Evolutionary conservation across 2,113 vertebrate species (phyloP), one percentile per base, ranked within the genome.

Genomic region (Entelurus aequoreus): DNA sequence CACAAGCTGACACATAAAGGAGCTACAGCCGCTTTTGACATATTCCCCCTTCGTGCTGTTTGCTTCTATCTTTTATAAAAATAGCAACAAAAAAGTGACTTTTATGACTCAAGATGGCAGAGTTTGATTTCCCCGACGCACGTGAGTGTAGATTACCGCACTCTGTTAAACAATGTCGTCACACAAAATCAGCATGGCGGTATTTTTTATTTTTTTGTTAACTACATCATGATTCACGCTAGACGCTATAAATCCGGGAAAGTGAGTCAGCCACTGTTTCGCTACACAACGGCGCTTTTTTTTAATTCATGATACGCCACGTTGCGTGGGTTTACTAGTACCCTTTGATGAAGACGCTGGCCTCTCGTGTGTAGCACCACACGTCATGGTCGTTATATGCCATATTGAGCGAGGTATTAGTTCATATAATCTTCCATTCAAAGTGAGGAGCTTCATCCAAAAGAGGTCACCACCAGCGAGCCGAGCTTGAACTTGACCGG

Each of bases 21-120:
- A 12, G 69, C 56, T 4, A 28, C 28, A n/a, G 66, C 63, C 54
- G 55, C 71, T 69, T 78, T 78, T 77, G 69, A 80, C 67, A 47
- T 55, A 4, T 38, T 16, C 14, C 7, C 44, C 12, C 2, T 10
- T 13, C 5, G 38, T 8, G 6, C 13, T 35, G 51, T 1, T 12
- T 38, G 15, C 3, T 21, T 57, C n/a, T 13, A 46, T 46, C 11
- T 46, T 9, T 46, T 4, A 1, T 46, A 11, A 11, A 3, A 46
- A 46, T 12, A 1, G 7, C 28, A 28, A 28, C 28, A 10, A 44
- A 44, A 12, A 46, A 3, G 11, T 46, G 42, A 12, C 42, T 46
- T 19, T 19, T 46, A 12, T 46, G 10, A 12, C 42, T 11, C 10
- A 46, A 46, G 12, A 46, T 46, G 42, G 10, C 42, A 12, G 10